Percentiles rank a stretch among this genome's conserved stretches.
Conservation (phyloP, 2,113 vertebrate species). For the Pionites leucogaster region DNA sequence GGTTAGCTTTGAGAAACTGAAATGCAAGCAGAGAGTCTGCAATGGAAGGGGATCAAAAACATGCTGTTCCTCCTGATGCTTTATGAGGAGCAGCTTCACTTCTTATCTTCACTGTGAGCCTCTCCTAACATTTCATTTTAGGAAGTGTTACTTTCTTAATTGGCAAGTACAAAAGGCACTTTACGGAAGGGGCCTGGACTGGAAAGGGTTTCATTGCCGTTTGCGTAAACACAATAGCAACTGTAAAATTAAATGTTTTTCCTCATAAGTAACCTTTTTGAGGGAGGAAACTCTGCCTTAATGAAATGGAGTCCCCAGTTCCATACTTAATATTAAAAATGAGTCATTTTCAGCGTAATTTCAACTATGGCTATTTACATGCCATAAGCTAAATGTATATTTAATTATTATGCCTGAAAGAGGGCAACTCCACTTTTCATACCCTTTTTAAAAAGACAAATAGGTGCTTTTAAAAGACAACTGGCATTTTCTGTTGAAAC, state of each 20-base stretch:
- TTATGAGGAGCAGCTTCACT: not conserved
- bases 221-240: not conserved
- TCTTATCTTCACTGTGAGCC: not conserved
- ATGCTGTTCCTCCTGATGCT: accelerated
- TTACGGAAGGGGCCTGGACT: not conserved
- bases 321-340: not conserved
- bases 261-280: not conserved
- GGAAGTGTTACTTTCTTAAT: not conserved
- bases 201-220: not conserved
- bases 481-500: not conserved
- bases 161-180: not conserved
- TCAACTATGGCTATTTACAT: not conserved
- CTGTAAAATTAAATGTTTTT: not conserved
- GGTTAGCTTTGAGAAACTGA: not conserved
- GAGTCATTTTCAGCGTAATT: not conserved
- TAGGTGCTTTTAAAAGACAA: not conserved
- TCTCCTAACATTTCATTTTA: not conserved
- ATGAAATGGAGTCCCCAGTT: not conserved
- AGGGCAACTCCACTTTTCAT: not conserved
- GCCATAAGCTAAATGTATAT: not conserved
- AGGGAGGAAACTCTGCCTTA: not conserved
- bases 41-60: not conserved
- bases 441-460: not conserved
- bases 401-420: not conserved
- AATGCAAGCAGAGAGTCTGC: not conserved